These are phyloP conservation scores for Drosophila subquinaria DNA, from an alignment of 2,888 invertebrate species.

Conservation along the genomic window DNA sequence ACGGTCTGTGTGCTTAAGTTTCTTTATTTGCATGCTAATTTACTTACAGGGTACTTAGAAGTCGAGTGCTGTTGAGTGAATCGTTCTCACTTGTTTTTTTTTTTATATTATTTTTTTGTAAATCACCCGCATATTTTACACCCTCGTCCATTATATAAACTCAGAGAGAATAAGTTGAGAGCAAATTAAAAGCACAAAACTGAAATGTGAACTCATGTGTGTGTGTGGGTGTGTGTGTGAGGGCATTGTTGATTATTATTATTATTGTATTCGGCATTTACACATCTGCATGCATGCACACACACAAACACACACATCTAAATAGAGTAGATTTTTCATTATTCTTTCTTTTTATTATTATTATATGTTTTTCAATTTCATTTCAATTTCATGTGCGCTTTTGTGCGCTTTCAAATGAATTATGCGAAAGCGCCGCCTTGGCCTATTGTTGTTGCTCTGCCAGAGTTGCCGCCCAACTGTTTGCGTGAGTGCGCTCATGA, in stretches of 20 bases:
- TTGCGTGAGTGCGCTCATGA: constrained; percentile 1
- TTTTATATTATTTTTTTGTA: constrained; percentile 13
- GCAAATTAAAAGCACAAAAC: constrained; percentile 62
- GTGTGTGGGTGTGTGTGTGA: constrained; percentile 32
- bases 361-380: constrained; percentile 71
- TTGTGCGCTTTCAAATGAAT: constrained; percentile 78
- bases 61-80: background rate
- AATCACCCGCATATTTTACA: constrained; percentile 51
- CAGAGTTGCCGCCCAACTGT: constrained; percentile 17
- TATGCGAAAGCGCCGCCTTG: constrained; percentile 74
- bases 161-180: constrained; percentile 52
- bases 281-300: constrained; percentile 54
- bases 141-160: constrained; percentile 44
- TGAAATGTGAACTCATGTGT: constrained; percentile 51
- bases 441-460: constrained; percentile 62
- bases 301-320: constrained; percentile 9
- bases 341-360: constrained; percentile 67
- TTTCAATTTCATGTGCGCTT: constrained; percentile 71
- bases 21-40: background rate
- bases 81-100: constrained; percentile 1
- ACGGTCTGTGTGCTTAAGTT: background rate
- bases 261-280: constrained; percentile 74
- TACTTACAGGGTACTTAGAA: background rate
- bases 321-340: constrained; percentile 62
- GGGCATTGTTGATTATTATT: constrained; percentile 76